Percentiles rank a stretch among this genome's conserved stretches.
Evolutionary conservation across 1,140 invertebrate genomes (phyloP).

Genomic region (Atta cephalotes): DNA sequence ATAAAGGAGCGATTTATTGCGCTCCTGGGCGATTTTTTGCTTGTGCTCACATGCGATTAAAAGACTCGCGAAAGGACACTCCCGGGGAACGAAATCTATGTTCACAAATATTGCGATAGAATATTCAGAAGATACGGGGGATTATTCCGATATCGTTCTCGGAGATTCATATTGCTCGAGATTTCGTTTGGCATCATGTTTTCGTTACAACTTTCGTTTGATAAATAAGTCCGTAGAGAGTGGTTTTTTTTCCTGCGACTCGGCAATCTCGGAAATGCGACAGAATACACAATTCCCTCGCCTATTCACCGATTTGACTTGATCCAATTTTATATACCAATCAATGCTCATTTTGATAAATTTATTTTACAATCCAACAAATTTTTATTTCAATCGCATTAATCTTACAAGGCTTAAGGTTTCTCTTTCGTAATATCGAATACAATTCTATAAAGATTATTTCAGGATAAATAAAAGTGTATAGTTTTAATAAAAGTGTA

Average conservation of each 20-base stretch:
- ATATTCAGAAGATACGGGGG: background rate
- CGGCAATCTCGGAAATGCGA: background rate
- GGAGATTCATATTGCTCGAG: constrained; percentile 7
- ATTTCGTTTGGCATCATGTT: background rate
- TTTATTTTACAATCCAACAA: background rate
- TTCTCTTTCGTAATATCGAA: background rate
- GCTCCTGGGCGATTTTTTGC: constrained; percentile 25
- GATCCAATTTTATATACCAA: background rate
- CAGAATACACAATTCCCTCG: background rate
- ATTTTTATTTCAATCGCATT: background rate
- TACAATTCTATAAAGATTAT: background rate
- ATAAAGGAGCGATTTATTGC: constrained; percentile 45
- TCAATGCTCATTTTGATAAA: background rate
- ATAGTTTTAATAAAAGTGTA: background rate
- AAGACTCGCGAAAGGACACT: constrained; percentile 15
- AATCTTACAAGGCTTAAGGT: background rate
- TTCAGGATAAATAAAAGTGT: background rate
- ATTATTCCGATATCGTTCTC: background rate
- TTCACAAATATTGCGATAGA: background rate
- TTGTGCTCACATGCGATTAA: constrained; percentile 5
- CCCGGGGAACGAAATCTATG: background rate
- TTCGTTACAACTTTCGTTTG: background rate
- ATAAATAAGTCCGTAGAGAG: constrained; percentile 2
- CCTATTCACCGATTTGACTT: background rate
- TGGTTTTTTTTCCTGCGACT: background rate